Evolutionary conservation across 2,888 invertebrate genomes (phyloP).

Genomic region (Maniola hyperantus): DNA sequence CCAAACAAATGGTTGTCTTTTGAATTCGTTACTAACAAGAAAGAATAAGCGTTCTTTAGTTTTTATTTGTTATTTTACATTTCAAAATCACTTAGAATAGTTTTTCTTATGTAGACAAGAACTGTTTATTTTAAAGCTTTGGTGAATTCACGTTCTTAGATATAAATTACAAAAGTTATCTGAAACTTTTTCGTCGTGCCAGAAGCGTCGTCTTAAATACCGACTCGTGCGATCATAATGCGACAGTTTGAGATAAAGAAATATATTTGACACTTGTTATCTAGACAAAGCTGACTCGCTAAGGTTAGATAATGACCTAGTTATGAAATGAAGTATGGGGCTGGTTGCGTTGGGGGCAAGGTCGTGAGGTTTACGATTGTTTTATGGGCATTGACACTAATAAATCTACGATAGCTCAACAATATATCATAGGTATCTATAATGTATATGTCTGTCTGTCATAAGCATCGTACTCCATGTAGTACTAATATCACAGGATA

Average conservation of each 20-base stretch:
- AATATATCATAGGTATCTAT: not conserved
- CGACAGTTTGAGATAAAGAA: slow-evolving; percentile 33
- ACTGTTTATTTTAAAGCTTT: too few relatives aligned
- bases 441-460: not conserved
- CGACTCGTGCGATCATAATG: slow-evolving; percentile 24
- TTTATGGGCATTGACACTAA: slow-evolving; percentile 4
- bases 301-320: slow-evolving; percentile 24
- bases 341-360: slow-evolving; percentile 13
- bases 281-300: slow-evolving; percentile 20
- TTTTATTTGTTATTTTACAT: too few relatives aligned
- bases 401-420: not conserved
- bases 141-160: too few relatives aligned
- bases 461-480: too few relatives aligned
- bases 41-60: too few relatives aligned
- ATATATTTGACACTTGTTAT: slow-evolving; percentile 34
- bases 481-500: too few relatives aligned
- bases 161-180: too few relatives aligned
- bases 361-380: slow-evolving; percentile 6
- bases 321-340: slow-evolving; percentile 19
- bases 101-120: too few relatives aligned
- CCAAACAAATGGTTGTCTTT: too few relatives aligned
- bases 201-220: not conserved
- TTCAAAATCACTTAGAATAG: too few relatives aligned
- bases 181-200: too few relatives aligned
- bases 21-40: too few relatives aligned